phyloP scores from a whole-genome alignment of 2,888 invertebrate genomes.

The Chrysolina oricalcia region DNA sequence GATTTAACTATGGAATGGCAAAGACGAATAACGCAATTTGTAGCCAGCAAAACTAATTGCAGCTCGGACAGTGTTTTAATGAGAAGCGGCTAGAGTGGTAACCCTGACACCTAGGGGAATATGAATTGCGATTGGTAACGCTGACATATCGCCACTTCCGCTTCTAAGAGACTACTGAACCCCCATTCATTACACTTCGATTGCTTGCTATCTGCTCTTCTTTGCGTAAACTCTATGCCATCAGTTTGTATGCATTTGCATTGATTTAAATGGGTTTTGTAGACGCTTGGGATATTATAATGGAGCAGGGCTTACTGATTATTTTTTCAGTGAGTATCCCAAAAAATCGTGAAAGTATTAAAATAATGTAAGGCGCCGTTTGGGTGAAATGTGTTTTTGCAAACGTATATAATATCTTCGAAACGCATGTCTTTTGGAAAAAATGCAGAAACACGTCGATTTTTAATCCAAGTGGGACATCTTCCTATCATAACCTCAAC shows the following conservation, averaged over 20 bases:
- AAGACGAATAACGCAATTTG: conserved; percentile 74
- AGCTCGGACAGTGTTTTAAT: conserved; percentile 73
- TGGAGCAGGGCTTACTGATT: background rate
- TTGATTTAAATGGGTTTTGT: conserved; percentile 44
- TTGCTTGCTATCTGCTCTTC: conserved; percentile 51
- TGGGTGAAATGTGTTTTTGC: no score
- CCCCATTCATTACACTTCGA: conserved; percentile 58
- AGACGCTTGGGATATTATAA: background rate
- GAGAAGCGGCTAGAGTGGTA: conserved; percentile 71
- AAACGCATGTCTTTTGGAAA: no score
- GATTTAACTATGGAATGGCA: conserved; percentile 67
- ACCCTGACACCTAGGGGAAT: conserved; percentile 70
- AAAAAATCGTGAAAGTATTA: no score
- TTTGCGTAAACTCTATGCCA: conserved; percentile 42
- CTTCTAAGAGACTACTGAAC: conserved; percentile 55
- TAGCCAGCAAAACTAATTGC: conserved; percentile 72
- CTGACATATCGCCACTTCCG: conserved; percentile 66
- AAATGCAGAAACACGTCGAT: no score
- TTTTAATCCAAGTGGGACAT: no score
- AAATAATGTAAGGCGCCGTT: no score
- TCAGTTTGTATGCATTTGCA: conserved; percentile 55
- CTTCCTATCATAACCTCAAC: no score
- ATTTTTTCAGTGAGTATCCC: background rate
- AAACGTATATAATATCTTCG: no score
- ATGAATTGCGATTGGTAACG: conserved; percentile 70